These are phyloP conservation scores for Rhabdornis inornatus DNA, from an alignment of 2,113 vertebrate genomes.

Conservation along the genomic window DNA sequence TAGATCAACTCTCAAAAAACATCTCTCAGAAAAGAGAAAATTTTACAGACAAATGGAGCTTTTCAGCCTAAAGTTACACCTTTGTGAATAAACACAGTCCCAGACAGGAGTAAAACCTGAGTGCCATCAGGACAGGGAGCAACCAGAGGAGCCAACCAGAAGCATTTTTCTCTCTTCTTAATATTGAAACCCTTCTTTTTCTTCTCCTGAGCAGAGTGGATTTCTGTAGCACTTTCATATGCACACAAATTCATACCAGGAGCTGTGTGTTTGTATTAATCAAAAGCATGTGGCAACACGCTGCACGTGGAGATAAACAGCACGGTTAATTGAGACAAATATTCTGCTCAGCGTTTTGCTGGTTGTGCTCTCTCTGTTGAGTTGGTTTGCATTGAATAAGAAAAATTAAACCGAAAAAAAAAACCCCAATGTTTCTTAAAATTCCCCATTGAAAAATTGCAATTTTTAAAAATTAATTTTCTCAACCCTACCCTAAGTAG, in stretches of 20 bases:
- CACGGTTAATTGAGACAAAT: slow-evolving; percentile 17
- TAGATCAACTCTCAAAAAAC: background rate
- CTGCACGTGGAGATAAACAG: slow-evolving; percentile 32
- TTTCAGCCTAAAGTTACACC: background rate
- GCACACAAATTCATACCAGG: background rate
- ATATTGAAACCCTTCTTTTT: background rate
- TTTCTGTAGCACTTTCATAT: background rate
- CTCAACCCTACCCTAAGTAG: background rate
- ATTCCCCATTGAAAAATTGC: background rate
- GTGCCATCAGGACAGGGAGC: background rate
- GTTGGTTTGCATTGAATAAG: background rate
- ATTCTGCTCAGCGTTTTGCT: background rate
- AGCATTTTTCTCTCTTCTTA: background rate
- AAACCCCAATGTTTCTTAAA: background rate
- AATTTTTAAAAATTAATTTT: background rate
- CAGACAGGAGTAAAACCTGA: background rate
- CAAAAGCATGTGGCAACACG: slow-evolving; percentile 28
- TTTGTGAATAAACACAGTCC: background rate
- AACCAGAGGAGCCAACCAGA: background rate
- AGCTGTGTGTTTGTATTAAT: slow-evolving; percentile 33
- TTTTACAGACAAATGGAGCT: background rate
- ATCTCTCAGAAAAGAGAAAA: background rate
- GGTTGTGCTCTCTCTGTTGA: background rate
- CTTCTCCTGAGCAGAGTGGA: background rate
- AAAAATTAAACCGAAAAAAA: background rate